Evolutionary conservation across 2,113 vertebrate species (phyloP).

Genomic region (Cisticola juncidis): DNA sequence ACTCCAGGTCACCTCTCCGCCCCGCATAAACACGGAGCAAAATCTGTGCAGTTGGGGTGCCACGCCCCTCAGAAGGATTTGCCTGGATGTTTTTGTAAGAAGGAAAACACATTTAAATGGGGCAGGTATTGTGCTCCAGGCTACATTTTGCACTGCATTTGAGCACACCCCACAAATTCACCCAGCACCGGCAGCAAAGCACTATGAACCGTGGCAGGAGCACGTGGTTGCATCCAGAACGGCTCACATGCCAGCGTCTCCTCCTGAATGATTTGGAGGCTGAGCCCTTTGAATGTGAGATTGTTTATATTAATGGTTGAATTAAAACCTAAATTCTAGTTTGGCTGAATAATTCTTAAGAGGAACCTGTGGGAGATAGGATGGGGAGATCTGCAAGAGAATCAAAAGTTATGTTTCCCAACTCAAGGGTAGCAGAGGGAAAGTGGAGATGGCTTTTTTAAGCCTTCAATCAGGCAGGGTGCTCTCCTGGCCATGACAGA

Average conservation of each 20-base stretch:
- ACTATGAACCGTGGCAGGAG: background rate
- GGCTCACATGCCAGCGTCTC: rapidly evolving
- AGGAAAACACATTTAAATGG: background rate
- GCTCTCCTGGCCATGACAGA: background rate
- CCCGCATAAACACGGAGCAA: background rate
- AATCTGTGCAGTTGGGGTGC: background rate
- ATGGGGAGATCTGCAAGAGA: background rate
- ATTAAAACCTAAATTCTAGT: background rate
- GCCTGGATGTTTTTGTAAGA: background rate
- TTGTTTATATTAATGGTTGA: background rate
- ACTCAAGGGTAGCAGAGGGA: background rate
- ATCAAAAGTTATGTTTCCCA: background rate
- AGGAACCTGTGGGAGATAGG: rapidly evolving
- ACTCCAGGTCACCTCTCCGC: background rate
- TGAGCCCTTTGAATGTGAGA: background rate
- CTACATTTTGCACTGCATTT: rapidly evolving
- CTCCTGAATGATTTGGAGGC: background rate
- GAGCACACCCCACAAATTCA: background rate
- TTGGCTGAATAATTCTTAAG: background rate
- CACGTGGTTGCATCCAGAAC: rapidly evolving
- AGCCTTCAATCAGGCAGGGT: background rate
- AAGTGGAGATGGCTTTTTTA: background rate
- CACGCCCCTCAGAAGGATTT: background rate
- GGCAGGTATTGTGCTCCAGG: background rate
- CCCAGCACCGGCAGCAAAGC: background rate